Conservation (phyloP, 2,797 vertebrate species). For the Betta splendens region DNA sequence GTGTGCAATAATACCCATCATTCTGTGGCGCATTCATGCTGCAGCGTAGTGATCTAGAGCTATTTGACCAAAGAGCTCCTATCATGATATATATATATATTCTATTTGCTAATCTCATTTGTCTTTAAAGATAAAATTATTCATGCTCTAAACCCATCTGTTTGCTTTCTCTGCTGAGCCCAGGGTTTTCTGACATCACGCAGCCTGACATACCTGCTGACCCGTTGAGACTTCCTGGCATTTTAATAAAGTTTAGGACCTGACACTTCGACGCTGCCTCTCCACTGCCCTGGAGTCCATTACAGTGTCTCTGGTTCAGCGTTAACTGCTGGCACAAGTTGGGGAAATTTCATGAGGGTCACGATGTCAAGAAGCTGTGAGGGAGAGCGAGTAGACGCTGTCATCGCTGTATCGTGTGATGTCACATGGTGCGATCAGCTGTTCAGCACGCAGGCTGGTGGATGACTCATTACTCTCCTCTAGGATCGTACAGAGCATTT, state of each 20-base stretch:
- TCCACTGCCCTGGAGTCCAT: conserved; percentile 7
- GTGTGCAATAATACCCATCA: conserved; percentile 20
- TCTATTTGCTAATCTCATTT: neutral
- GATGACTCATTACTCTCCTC: conserved; percentile 34
- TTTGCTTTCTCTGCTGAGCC: neutral
- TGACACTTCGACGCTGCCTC: conserved; percentile 50
- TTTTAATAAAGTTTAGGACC: conserved; percentile 54
- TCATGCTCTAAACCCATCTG: no score
- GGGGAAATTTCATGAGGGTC: conserved; percentile 41
- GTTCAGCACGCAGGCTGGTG: conserved; percentile 3
- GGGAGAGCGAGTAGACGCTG: conserved; percentile 1
- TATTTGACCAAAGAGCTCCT: no score
- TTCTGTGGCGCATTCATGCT: conserved; percentile 9
- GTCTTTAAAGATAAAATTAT: neutral
- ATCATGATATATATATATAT: neutral
- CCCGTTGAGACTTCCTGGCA: conserved; percentile 32
- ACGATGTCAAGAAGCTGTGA: neutral
- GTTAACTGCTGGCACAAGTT: conserved; percentile 13
- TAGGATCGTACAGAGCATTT: conserved; percentile 10
- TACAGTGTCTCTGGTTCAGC: conserved; percentile 21
- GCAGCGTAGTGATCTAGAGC: neutral
- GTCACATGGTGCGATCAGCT: conserved; percentile 26
- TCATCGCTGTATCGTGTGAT: conserved; percentile 2
- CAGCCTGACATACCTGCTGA: conserved; percentile 33
- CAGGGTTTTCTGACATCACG: conserved; percentile 13